Conservation (phyloP, 2,797 vertebrate genomes). For the Xenops minutus region DNA sequence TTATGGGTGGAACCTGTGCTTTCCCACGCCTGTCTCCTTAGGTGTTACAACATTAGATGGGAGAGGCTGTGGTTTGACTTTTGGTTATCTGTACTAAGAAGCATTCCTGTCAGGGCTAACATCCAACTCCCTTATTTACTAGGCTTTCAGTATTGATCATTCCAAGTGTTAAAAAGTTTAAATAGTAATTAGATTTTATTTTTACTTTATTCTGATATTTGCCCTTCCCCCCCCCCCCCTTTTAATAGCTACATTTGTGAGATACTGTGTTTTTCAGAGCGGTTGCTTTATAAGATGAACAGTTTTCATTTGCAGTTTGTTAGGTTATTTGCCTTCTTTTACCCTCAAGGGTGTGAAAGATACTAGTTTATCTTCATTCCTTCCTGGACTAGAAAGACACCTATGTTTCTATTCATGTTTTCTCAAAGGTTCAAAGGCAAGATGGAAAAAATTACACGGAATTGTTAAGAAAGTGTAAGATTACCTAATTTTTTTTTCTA, state of each 20-base stretch:
- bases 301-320: neutral
- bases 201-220: neutral
- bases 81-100: rapidly evolving
- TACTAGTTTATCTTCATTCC: conserved; percentile 20
- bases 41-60: neutral
- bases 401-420: neutral
- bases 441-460: neutral
- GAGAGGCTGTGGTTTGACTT: neutral
- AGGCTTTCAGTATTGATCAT: neutral
- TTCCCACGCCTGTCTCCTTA: neutral
- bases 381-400: neutral
- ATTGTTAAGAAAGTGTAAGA: neutral
- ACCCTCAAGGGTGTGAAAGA: neutral
- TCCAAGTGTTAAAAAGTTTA: neutral
- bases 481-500: neutral
- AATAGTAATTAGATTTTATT: neutral
- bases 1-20: neutral
- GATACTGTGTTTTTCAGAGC: neutral
- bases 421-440: neutral
- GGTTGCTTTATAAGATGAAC: neutral
- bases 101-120: neutral
- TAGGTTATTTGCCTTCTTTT: neutral
- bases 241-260: neutral
- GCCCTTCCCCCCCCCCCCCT: neutral
- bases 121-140: neutral